A percentile compares a stretch with the other conserved stretches of the same genome.
These are phyloP conservation scores for Tethya wilhelma DNA, from an alignment of 37 sponge, comb jelly and placozoan species.

Conservation along the genomic window DNA sequence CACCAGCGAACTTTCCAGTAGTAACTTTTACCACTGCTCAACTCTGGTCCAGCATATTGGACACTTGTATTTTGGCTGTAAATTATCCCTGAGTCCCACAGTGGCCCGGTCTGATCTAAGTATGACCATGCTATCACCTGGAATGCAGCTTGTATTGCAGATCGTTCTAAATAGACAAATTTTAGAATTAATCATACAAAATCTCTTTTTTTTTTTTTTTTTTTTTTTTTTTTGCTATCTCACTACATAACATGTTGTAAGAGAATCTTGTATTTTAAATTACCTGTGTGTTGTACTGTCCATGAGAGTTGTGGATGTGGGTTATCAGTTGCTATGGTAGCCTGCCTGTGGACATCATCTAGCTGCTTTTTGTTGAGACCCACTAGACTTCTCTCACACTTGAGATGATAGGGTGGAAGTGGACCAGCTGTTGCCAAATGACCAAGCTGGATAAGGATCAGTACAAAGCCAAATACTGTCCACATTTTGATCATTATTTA, in stretches of 20 bases:
- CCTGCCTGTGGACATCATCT: neutral
- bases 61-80: neutral
- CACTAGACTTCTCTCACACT: conserved; percentile 33
- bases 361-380: neutral
- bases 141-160: conserved; percentile 30
- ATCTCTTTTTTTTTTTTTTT: too few species aligned
- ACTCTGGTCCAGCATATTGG: conserved; percentile 34
- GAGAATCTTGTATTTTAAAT: neutral
- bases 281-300: conserved; percentile 52
- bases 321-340: conserved; percentile 47
- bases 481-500: too few species aligned
- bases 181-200: neutral
- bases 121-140: conserved; percentile 32
- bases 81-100: conserved; percentile 68
- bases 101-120: neutral
- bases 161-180: conserved; percentile 1
- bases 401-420: conserved; percentile 28
- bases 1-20: conserved; percentile 67
- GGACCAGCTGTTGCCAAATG: too few species aligned
- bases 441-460: too few species aligned
- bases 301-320: conserved; percentile 59
- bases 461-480: too few species aligned
- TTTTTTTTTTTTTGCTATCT: neutral
- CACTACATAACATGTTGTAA: neutral
- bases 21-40: conserved; percentile 33